Base-by-base conservation (phyloP, 1,140 invertebrate species). In the Ctenoplectra terminalis region DNA sequence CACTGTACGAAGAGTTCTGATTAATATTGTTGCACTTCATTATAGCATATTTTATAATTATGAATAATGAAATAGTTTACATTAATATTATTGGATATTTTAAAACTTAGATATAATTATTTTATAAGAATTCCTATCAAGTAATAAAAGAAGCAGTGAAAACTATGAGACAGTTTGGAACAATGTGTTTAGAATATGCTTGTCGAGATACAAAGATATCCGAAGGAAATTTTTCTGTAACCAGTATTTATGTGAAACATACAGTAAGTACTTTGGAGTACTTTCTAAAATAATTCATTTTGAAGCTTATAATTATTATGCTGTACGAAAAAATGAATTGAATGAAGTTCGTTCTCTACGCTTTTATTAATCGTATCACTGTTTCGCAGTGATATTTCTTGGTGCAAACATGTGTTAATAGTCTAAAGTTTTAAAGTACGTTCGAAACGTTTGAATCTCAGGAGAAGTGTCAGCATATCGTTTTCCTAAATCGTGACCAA, bases 381-480 rank as follows among this genome's bases (percentile, higher is more conserved):
- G 13, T 52, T 43, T 29, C 6, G 7, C 34, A 48, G 1, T 20
- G 29, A 50, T 43, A 9, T 29, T 11, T 43, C 5, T 31, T 56
- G 37, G 34, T 56, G 37, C 23, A 56, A 56, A 56, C 9, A 29
- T 26, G 6, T 50, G 11, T 2, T 31, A 13, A 0, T 63, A 37
- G 31, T 37, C 7, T 13, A 5, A 52, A 4, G 29, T 52, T 13
- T 5, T 29, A 31, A 54, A 67, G 17, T 67, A 43, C 8, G 20
- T 76, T 7, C n/a, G 26, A 50, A 61, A 64, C 15, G 48, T 52
- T 60, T 60, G 75, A 77, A 77, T 77, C 75, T 77, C 52, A 70
- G 58, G 67, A 31, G n/a, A 78, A 70, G 31, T n/a, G 2, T 60
- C 15, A 5, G 11, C 7, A 34, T 0, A 26, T 60, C 17, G 17